Conservation (phyloP, 2,113 vertebrate species). For the Odocoileus hemionus region DNA sequence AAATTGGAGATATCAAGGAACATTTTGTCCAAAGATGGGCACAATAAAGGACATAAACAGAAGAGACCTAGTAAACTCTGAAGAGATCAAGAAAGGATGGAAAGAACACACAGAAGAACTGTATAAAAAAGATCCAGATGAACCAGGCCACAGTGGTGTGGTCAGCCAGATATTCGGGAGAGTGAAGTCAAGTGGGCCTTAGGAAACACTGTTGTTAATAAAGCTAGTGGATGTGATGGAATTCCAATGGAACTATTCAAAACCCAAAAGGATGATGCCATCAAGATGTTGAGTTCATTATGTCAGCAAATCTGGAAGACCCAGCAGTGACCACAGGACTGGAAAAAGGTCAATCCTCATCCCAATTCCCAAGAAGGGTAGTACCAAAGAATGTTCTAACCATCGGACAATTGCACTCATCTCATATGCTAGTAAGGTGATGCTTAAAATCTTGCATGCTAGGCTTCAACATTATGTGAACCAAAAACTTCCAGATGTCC, state of each 20-base stretch:
- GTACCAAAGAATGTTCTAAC: background rate
- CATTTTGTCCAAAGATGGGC: background rate
- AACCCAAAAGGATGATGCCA: background rate
- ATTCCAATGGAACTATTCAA: background rate
- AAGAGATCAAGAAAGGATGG: background rate
- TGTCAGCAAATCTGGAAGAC: background rate
- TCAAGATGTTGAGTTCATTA: background rate
- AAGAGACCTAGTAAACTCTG: background rate
- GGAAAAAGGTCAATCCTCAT: background rate
- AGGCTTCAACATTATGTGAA: background rate
- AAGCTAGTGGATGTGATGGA: background rate
- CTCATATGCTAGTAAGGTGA: background rate
- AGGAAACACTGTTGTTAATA: background rate
- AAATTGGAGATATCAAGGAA: background rate
- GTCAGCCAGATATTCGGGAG: background rate
- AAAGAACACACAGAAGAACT: background rate
- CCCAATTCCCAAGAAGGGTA: background rate
- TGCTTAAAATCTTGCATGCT: background rate
- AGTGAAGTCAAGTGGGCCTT: background rate
- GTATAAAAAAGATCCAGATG: background rate
- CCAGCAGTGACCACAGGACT: background rate
- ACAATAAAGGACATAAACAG: background rate
- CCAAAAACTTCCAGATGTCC: background rate
- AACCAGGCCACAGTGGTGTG: background rate
- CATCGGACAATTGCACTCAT: background rate